Conservation (phyloP, 1,140 invertebrate genomes). For the Archegozetes longisetosus region DNA sequence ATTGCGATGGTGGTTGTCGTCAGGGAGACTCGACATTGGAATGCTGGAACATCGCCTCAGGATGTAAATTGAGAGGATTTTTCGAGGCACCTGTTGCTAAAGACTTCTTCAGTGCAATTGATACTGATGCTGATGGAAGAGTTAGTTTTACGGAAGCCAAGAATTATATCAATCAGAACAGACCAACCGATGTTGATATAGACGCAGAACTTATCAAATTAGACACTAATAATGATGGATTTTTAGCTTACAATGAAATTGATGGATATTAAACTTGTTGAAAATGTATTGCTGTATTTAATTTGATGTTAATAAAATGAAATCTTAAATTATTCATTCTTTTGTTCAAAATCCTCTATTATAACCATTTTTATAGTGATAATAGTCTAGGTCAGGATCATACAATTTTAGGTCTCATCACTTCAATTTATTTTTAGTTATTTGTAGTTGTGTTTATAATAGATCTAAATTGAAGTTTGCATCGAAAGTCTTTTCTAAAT, state of each 20-base stretch:
- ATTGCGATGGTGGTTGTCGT: constrained; percentile 12
- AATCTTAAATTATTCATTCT: no score
- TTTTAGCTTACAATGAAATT: constrained; percentile 5
- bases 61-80: background rate
- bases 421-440: no score
- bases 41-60: constrained; percentile 2
- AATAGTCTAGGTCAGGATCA: no score
- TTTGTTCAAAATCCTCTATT: no score
- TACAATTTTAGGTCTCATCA: no score
- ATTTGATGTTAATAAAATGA: no score
- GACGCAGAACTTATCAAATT: background rate
- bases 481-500: no score
- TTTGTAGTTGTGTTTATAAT: no score
- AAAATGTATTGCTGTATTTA: no score
- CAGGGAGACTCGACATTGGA: constrained; percentile 1
- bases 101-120: background rate
- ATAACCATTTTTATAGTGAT: no score
- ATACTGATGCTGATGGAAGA: background rate
- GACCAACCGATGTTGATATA: background rate
- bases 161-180: background rate
- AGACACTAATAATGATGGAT: background rate
- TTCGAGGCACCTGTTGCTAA: background rate
- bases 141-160: background rate
- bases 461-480: no score
- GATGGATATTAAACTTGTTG: no score